Evolutionary conservation across 1,140 invertebrate species (phyloP).

Genomic region (Nephotettix cincticeps): DNA sequence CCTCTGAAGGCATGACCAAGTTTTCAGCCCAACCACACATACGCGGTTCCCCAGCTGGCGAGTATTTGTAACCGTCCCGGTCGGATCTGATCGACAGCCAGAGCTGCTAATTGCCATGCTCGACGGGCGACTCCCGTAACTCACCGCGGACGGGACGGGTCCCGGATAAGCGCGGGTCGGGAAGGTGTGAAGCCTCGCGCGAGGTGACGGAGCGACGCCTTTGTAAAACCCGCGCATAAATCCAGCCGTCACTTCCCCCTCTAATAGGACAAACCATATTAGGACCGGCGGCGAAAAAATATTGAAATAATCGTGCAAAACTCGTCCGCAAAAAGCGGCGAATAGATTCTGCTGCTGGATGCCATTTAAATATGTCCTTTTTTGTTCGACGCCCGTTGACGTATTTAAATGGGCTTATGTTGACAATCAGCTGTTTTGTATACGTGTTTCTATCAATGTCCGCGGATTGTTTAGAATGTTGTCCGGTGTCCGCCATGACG

Average conservation of each 20-base stretch:
- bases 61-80: too few species aligned
- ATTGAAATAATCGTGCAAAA: conserved; percentile 20
- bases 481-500: too few species aligned
- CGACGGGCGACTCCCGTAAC: too few species aligned
- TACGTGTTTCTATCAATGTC: conserved; percentile 21
- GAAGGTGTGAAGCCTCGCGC: too few species aligned
- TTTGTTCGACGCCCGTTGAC: conserved; percentile 12
- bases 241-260: conserved; percentile 1
- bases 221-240: conserved; percentile 7
- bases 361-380: conserved; percentile 19
- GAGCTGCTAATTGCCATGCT: too few species aligned
- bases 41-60: too few species aligned
- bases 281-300: neutral
- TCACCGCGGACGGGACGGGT: too few species aligned
- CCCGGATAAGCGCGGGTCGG: too few species aligned
- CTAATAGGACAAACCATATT: conserved; percentile 8
- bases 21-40: too few species aligned
- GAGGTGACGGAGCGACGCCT: neutral
- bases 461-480: neutral
- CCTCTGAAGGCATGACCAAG: too few species aligned
- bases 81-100: too few species aligned
- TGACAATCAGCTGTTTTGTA: conserved; percentile 19
- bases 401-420: conserved; percentile 17
- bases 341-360: neutral
- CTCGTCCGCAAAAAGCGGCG: conserved; percentile 2